These are phyloP conservation scores for Acronicta aceris DNA, from an alignment of 2,888 invertebrate genomes.

Conservation along the genomic window DNA sequence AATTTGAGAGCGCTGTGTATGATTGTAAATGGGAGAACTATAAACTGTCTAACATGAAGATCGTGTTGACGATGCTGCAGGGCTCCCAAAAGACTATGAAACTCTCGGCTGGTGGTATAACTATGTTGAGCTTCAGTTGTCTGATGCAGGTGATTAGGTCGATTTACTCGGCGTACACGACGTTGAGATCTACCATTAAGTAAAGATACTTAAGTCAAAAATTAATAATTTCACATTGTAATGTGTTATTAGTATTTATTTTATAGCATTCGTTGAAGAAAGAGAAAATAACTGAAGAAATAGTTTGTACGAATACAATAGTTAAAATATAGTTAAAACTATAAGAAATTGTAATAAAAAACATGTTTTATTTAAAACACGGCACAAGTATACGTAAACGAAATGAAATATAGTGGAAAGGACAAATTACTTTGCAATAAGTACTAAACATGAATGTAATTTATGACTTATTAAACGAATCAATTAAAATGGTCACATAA, in stretches of 20 bases:
- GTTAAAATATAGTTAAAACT: too few relatives aligned
- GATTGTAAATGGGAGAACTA: conserved; percentile 62
- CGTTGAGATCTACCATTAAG: conserved; percentile 66
- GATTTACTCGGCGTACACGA: conserved; percentile 73
- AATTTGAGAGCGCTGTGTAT: conserved; percentile 58
- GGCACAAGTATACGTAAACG: conserved; percentile 13
- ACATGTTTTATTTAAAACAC: too few relatives aligned
- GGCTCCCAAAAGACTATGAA: conserved; percentile 71
- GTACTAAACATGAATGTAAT: too few relatives aligned
- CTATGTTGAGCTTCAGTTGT: conserved; percentile 63
- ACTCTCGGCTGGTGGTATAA: conserved; percentile 72
- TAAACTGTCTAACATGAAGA: conserved; percentile 54
- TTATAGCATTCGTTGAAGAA: too few relatives aligned
- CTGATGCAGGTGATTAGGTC: conserved; percentile 69
- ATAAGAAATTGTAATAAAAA: too few relatives aligned
- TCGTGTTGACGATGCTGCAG: conserved; percentile 67
- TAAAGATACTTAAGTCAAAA: conserved; percentile 2
- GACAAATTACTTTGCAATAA: conserved; percentile 14
- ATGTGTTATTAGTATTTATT: too few relatives aligned
- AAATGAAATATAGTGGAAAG: background rate
- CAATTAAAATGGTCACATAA: conserved; percentile 5
- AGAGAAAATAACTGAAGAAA: too few relatives aligned
- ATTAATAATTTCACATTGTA: background rate
- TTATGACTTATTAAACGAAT: conserved; percentile 6
- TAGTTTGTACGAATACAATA: too few relatives aligned